Evolutionary conservation across 92 coral and sea anemone species (phyloP).

Genomic region (Galaxea fascicularis): DNA sequence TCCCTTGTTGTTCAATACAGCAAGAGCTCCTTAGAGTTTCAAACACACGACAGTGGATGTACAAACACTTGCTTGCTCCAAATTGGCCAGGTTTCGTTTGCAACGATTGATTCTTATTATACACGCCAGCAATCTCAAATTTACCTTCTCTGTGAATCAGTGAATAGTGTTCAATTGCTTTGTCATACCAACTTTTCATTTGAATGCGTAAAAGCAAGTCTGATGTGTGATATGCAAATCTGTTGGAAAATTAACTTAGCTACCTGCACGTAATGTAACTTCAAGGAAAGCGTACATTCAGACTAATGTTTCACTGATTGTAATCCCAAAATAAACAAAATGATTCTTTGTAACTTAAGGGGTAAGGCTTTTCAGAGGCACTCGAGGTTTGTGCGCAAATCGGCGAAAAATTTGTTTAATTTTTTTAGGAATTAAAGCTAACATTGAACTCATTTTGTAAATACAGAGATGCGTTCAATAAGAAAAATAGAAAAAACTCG

Average conservation of each 20-base stretch:
- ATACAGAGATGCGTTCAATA: not conserved
- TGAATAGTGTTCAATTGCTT: not conserved
- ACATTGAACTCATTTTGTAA: slow-evolving; percentile 29
- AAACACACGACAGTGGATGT: not conserved
- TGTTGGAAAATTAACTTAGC: not conserved
- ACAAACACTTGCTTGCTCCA: not conserved
- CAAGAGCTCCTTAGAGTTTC: not conserved
- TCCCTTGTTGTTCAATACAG: not conserved
- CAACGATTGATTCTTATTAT: too few species aligned
- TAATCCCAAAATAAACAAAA: not conserved
- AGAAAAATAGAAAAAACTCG: slow-evolving; percentile 5
- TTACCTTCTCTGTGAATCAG: not conserved
- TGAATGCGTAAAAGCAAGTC: not conserved
- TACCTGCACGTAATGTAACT: not conserved
- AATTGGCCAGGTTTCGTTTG: not conserved
- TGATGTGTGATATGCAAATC: slow-evolving; percentile 40
- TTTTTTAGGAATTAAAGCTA: not conserved
- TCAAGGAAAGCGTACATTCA: not conserved
- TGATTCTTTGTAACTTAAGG: not conserved
- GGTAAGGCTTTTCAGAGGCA: not conserved
- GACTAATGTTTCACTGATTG: not conserved
- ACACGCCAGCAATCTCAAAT: not conserved
- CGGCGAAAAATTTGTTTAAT: not conserved
- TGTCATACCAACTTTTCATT: not conserved
- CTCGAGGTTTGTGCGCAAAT: not conserved